Conservation (phyloP, 2,113 vertebrate species). For the Pogona vitticeps region DNA sequence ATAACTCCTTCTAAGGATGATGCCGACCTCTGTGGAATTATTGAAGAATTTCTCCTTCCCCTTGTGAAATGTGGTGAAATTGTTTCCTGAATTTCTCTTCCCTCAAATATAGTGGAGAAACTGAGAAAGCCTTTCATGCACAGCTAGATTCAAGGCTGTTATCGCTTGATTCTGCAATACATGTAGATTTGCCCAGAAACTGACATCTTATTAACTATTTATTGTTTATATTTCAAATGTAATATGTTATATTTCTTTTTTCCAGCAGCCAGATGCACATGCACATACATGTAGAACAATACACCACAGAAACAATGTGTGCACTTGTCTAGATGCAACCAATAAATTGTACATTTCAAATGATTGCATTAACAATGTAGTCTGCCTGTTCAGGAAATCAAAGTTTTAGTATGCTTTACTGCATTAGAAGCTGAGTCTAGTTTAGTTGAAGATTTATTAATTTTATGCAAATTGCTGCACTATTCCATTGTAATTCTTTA, state of each 20-base stretch:
- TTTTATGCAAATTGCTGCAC: constrained; percentile 7
- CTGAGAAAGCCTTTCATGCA: too few species aligned
- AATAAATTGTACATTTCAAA: background rate
- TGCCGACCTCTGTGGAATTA: too few species aligned
- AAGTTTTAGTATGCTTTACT: background rate
- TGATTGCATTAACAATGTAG: background rate
- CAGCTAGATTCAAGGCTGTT: too few species aligned
- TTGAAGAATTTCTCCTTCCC: too few species aligned
- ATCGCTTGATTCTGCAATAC: background rate
- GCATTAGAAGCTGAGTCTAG: background rate
- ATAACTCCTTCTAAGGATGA: too few species aligned
- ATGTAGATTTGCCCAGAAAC: background rate
- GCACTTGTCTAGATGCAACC: background rate
- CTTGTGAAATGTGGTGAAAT: too few species aligned
- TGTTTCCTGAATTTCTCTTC: too few species aligned
- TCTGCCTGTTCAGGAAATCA: background rate
- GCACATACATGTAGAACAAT: background rate
- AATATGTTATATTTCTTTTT: background rate
- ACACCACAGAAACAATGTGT: background rate
- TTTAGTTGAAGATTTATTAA: constrained; percentile 25
- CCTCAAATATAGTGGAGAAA: too few species aligned
- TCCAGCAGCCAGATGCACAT: background rate
- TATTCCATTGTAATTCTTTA: constrained; percentile 1
- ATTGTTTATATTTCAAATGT: background rate
- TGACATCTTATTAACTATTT: background rate